Evolutionary conservation across 2,797 vertebrate genomes (phyloP).

Genomic region (Delichon dasypus): DNA sequence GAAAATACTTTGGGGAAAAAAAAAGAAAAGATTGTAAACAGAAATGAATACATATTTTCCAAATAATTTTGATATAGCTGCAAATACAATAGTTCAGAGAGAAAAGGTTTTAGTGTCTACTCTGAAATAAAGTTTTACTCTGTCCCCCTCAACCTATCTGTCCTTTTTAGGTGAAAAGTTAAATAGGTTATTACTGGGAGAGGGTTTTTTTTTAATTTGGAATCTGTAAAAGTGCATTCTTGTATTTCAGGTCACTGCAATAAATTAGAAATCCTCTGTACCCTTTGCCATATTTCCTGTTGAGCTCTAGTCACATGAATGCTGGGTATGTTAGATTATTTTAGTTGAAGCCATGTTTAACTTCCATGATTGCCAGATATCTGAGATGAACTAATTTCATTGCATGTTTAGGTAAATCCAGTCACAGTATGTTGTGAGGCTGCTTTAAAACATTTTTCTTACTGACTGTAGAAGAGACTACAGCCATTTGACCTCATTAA

Average conservation of each 20-base stretch:
- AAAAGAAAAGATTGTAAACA: neutral
- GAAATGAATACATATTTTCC: neutral
- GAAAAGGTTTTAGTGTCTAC: neutral
- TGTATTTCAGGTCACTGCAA: neutral
- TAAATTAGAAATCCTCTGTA: neutral
- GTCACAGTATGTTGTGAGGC: neutral
- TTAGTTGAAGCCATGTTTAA: neutral
- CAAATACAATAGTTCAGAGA: neutral
- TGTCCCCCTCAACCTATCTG: neutral
- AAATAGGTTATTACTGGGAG: neutral
- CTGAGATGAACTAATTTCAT: neutral
- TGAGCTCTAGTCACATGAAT: neutral
- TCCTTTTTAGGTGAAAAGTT: neutral
- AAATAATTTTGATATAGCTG: neutral
- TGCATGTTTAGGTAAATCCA: neutral
- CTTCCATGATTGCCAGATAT: neutral
- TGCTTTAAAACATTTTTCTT: neutral
- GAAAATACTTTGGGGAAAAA: neutral
- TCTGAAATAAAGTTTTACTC: neutral
- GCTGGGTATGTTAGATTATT: accelerated
- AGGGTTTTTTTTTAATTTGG: neutral
- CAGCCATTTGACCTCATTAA: neutral
- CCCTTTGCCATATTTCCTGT: neutral
- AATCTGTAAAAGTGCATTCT: neutral
- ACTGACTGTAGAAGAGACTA: neutral